These are phyloP conservation scores for Forbesichthys papilliferus DNA, from an alignment of 2,113 vertebrate species.

Conservation along the genomic window DNA sequence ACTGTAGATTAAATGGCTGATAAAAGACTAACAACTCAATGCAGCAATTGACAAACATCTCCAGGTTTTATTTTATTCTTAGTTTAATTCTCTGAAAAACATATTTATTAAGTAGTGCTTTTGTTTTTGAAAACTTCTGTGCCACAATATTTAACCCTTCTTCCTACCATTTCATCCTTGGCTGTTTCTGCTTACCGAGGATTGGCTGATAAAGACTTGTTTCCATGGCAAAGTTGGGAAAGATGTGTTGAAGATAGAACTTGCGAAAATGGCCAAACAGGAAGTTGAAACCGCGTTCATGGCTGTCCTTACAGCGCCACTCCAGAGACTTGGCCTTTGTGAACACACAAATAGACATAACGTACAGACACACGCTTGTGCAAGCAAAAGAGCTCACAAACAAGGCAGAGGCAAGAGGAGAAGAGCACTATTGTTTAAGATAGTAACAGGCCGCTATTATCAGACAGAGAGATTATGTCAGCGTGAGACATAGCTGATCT, in stretches of 20 bases:
- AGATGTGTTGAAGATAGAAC: conserved; percentile 98
- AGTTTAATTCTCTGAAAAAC: too few relatives aligned
- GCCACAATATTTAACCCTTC: too few relatives aligned
- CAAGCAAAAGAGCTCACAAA: conserved; percentile 29
- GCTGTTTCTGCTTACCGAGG: conserved; percentile 81
- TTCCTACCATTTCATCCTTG: neutral
- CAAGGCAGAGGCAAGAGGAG: conserved; percentile 38
- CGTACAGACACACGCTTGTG: conserved; percentile 32
- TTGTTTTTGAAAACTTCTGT: too few relatives aligned
- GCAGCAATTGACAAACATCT: too few relatives aligned
- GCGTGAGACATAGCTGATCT: conserved; percentile 16
- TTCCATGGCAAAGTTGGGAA: conserved; percentile 96
- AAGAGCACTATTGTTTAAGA: conserved; percentile 58
- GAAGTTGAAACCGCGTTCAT: conserved; percentile 97
- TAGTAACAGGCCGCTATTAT: conserved; percentile 4
- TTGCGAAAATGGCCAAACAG: conserved; percentile 98
- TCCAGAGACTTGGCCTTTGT: conserved; percentile 97
- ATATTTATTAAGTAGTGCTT: too few relatives aligned
- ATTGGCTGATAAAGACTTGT: conserved; percentile 94
- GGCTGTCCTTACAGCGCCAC: conserved; percentile 98
- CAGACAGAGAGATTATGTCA: conserved; percentile 19
- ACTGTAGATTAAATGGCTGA: too few relatives aligned
- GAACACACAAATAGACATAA: conserved; percentile 34
- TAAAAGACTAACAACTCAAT: too few relatives aligned
- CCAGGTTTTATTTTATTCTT: too few relatives aligned